Conservation (phyloP, 1,140 invertebrate genomes). For the Papilio machaon region DNA sequence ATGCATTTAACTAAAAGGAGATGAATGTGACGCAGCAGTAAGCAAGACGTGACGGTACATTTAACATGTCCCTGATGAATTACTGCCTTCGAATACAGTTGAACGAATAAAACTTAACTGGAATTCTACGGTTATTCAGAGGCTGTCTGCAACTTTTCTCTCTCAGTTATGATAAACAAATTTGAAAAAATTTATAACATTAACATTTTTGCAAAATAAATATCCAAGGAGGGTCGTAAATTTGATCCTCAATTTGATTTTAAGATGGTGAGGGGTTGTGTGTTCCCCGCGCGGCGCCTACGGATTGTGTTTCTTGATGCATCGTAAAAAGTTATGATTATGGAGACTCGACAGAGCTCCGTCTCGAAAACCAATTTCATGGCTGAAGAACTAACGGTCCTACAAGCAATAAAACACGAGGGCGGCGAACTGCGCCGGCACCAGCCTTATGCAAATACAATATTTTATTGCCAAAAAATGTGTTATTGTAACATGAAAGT, state of each 20-base stretch:
- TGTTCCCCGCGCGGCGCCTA: neutral
- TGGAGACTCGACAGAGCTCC: neutral
- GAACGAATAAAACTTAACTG: neutral
- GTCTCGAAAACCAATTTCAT: slow-evolving; percentile 32
- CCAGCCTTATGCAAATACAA: neutral
- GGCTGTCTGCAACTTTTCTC: too few relatives aligned
- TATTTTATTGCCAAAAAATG: neutral
- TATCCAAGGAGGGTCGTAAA: neutral
- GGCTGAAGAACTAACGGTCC: slow-evolving; percentile 20
- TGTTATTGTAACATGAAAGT: too few relatives aligned
- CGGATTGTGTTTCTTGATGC: slow-evolving; percentile 15
- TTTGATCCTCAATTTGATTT: slow-evolving; percentile 11
- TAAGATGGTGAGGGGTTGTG: neutral
- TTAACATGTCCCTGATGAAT: slow-evolving; percentile 10
- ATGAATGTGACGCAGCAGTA: slow-evolving; percentile 1
- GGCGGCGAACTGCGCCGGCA: slow-evolving; percentile 13
- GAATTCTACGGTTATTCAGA: too few relatives aligned
- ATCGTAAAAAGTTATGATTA: slow-evolving; percentile 27
- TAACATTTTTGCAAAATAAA: neutral
- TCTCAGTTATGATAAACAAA: neutral
- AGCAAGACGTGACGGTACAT: neutral
- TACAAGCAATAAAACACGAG: slow-evolving; percentile 28
- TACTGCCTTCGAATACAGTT: neutral
- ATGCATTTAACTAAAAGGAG: slow-evolving; percentile 6
- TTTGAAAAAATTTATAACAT: neutral